A percentile compares a stretch with the other conserved stretches of the same genome.
Evolutionary conservation across 2,888 invertebrate species (phyloP).

Genomic region (Chrysopilus asiliformis): DNA sequence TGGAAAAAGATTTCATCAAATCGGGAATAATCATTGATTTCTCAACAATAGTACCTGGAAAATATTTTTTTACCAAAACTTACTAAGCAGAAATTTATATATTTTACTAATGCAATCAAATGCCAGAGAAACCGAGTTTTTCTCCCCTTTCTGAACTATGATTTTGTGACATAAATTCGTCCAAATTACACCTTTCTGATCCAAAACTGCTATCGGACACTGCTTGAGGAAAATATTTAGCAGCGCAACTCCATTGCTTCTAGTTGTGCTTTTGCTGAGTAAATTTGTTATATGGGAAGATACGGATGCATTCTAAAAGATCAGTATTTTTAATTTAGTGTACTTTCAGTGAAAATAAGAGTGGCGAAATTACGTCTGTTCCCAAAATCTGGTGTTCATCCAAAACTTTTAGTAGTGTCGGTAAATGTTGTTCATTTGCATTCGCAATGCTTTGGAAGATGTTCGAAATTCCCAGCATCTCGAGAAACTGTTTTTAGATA

Average conservation of each 20-base stretch:
- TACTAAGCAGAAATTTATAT: not conserved
- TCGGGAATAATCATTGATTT: conserved; percentile 22
- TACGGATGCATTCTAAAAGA: too few species aligned
- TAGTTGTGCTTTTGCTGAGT: conserved; percentile 17
- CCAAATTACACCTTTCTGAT: conserved; percentile 22
- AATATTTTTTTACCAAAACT: conserved; percentile 4
- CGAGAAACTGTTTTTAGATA: too few species aligned
- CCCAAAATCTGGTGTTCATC: conserved; percentile 22
- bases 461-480: conserved; percentile 20
- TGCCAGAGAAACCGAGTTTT: conserved; percentile 13
- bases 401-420: conserved; percentile 19
- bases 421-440: conserved; percentile 15
- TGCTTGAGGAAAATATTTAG: conserved; percentile 19
- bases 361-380: conserved; percentile 20
- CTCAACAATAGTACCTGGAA: conserved; percentile 14
- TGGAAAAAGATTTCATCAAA: conserved; percentile 20
- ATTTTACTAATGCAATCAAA: conserved; percentile 18
- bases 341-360: too few species aligned
- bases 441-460: conserved; percentile 20
- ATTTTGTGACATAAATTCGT: conserved; percentile 20
- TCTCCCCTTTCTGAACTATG: conserved; percentile 17
- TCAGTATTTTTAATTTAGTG: too few species aligned
- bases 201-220: conserved; percentile 18
- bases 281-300: conserved; percentile 21
- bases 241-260: conserved; percentile 17